Evolutionary conservation across 2,113 vertebrate species (phyloP).

Genomic region (Bufo bufo): DNA sequence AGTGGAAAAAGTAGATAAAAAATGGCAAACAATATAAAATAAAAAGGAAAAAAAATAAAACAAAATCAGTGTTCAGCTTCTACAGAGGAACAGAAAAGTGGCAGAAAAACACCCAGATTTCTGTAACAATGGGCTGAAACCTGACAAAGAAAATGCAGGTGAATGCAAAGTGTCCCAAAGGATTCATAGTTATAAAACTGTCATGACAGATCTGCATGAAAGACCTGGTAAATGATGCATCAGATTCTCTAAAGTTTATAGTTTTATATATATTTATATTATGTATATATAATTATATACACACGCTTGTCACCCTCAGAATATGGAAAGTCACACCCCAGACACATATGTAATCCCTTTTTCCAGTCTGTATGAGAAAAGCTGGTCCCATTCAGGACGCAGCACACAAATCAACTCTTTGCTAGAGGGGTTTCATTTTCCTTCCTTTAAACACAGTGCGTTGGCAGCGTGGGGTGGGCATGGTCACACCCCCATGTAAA

Average conservation of each 20-base stretch:
- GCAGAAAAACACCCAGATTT: slow-evolving; percentile 62
- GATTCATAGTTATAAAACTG: slow-evolving; percentile 39
- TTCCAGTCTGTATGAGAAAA: slow-evolving; percentile 23
- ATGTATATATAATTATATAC: slow-evolving; percentile 39
- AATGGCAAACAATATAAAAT: slow-evolving; percentile 58
- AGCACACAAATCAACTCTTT: slow-evolving; percentile 7
- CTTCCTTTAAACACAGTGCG: slow-evolving; percentile 50
- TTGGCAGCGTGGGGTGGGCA: slow-evolving; percentile 33
- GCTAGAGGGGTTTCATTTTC: slow-evolving; percentile 13
- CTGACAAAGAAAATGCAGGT: slow-evolving; percentile 28
- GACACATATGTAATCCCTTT: slow-evolving; percentile 36
- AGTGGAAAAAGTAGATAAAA: slow-evolving; percentile 61
- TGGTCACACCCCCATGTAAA: slow-evolving; percentile 37
- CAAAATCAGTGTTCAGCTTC: slow-evolving; percentile 66
- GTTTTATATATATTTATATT: slow-evolving; percentile 51
- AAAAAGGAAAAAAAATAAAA: slow-evolving; percentile 56
- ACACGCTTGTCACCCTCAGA: slow-evolving; percentile 29
- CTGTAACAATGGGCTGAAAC: slow-evolving; percentile 39
- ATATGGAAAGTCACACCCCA: slow-evolving; percentile 47
- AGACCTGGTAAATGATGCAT: slow-evolving; percentile 49
- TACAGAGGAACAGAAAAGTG: slow-evolving; percentile 67
- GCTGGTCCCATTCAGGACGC: not conserved
- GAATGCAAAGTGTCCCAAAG: slow-evolving; percentile 50
- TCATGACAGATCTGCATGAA: slow-evolving; percentile 33
- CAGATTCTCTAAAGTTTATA: slow-evolving; percentile 35